Percentiles rank a stretch among this genome's conserved stretches.
phyloP scores from a whole-genome alignment of 1,140 invertebrate species.

The Nasonia vitripennis region DNA sequence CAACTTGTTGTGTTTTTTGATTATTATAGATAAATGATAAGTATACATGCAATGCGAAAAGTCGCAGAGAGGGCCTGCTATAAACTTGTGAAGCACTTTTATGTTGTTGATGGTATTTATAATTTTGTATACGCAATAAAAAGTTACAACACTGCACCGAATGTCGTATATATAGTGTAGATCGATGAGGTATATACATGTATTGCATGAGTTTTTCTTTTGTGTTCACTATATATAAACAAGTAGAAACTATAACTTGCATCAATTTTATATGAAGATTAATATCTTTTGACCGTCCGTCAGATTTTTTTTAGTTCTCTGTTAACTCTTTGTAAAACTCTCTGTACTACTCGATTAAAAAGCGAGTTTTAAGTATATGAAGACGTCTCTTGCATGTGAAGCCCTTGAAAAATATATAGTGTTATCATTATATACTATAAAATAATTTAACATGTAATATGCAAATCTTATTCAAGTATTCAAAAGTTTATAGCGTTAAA shows the following conservation, averaged over 20 bases:
- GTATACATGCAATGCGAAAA: slow-evolving; percentile 19
- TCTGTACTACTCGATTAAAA: neutral
- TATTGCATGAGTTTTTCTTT: neutral
- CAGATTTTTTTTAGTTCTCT: too few relatives aligned
- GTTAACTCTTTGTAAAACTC: too few relatives aligned
- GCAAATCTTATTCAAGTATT: neutral
- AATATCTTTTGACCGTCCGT: too few relatives aligned
- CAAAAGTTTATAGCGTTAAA: neutral
- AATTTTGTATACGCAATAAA: slow-evolving; percentile 38
- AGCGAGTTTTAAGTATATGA: neutral
- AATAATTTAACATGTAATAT: neutral
- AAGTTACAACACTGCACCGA: slow-evolving; percentile 8
- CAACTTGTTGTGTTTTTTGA: neutral
- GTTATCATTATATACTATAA: neutral
- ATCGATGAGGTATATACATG: neutral
- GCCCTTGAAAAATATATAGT: neutral
- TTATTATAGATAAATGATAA: neutral
- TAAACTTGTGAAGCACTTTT: slow-evolving; percentile 15
- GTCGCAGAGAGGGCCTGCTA: neutral
- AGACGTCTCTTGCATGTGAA: neutral
- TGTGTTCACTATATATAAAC: too few relatives aligned
- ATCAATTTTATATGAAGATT: too few relatives aligned
- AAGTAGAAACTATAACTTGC: too few relatives aligned
- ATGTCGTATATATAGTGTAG: neutral
- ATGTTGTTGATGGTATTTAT: slow-evolving; percentile 24